phyloP scores from a whole-genome alignment of 1,140 invertebrate species.

The Ectropis grisescens region DNA sequence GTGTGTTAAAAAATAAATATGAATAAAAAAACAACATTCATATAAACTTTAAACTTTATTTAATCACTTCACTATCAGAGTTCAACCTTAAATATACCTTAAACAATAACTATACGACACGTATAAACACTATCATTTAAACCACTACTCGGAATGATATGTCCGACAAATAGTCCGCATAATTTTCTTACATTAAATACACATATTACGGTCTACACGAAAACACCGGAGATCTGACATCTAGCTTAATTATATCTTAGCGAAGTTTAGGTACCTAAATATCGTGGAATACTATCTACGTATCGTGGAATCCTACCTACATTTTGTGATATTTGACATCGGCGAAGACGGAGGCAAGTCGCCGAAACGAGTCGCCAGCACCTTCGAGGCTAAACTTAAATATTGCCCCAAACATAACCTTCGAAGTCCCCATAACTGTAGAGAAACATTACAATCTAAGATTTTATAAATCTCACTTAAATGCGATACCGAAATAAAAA shows the following conservation, averaged over 20 bases:
- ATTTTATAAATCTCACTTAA: constrained; percentile 42
- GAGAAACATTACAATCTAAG: constrained; percentile 8
- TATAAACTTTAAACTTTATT: constrained; percentile 55
- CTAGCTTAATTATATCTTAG: constrained; percentile 31
- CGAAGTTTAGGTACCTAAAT: constrained; percentile 37
- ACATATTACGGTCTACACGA: constrained; percentile 45
- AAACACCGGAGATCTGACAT: constrained; percentile 51
- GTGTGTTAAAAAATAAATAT: no score
- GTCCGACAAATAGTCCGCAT: constrained; percentile 41
- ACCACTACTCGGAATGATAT: constrained; percentile 55
- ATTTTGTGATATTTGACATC: constrained; percentile 35
- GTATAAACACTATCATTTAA: constrained; percentile 62
- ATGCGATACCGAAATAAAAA: constrained; percentile 31
- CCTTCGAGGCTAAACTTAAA: constrained; percentile 38
- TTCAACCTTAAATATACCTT: constrained; percentile 61
- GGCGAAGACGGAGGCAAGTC: constrained; percentile 62
- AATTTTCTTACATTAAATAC: constrained; percentile 53
- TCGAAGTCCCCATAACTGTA: constrained; percentile 31
- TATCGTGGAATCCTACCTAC: constrained; percentile 33
- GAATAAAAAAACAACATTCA: constrained; percentile 11
- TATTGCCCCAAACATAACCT: constrained; percentile 43
- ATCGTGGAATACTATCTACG: constrained; percentile 39
- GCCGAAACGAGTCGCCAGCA: constrained; percentile 57
- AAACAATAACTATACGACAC: constrained; percentile 61
- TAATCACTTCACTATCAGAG: constrained; percentile 57